Conservation (phyloP, 2,113 vertebrate genomes). For the Accipiter cooperii region DNA sequence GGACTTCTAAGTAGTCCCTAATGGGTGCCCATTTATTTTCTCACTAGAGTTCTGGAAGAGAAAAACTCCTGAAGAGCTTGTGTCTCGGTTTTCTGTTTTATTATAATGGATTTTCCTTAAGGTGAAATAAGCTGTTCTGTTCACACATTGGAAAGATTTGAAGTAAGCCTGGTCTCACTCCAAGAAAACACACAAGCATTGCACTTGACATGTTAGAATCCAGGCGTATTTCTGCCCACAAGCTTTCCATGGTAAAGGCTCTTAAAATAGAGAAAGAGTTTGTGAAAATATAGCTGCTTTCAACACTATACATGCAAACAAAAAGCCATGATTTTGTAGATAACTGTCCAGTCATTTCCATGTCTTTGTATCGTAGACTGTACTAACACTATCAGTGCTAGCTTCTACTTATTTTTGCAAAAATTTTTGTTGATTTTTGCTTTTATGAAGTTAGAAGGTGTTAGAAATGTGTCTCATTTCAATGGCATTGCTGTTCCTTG, state of each 20-base stretch:
- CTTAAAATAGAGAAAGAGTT: not conserved
- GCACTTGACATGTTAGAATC: not conserved
- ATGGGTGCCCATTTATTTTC: not conserved
- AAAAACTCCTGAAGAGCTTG: not conserved
- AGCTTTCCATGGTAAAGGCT: not conserved
- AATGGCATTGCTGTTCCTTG: not conserved
- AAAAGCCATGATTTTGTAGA: not conserved
- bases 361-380: not conserved
- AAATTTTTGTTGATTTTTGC: not conserved
- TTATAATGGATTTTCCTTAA: not conserved
- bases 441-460: not conserved
- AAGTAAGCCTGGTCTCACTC: not conserved
- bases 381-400: not conserved
- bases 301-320: not conserved
- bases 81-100: not conserved
- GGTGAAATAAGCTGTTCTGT: not conserved
- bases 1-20: not conserved
- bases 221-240: not conserved
- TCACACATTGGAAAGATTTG: not conserved
- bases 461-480: not conserved
- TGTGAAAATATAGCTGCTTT: not conserved
- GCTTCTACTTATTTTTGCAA: not conserved
- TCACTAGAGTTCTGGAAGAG: not conserved
- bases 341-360: not conserved
- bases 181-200: not conserved